These are phyloP conservation scores for Kradibia gibbosae DNA, from an alignment of 1,140 invertebrate species.

Conservation along the genomic window DNA sequence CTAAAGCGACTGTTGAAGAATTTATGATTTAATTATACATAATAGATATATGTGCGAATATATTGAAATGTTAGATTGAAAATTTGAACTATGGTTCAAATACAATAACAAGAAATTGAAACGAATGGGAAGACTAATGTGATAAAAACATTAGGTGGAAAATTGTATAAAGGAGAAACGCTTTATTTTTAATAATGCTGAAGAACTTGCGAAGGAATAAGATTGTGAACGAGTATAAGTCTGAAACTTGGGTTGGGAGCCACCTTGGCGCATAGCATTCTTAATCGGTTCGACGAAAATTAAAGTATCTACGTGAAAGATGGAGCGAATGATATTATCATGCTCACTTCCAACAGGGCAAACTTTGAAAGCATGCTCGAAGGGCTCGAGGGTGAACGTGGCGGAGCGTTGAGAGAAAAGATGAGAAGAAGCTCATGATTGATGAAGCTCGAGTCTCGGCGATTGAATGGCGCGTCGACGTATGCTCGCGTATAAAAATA, in stretches of 20 bases:
- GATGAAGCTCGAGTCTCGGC: constrained; percentile 31
- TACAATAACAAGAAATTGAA: too few species aligned
- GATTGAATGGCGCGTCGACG: constrained; percentile 25
- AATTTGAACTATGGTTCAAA: too few species aligned
- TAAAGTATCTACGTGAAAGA: background rate
- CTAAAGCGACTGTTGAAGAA: too few species aligned
- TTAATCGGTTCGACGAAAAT: background rate
- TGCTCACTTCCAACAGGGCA: background rate
- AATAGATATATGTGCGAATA: too few species aligned
- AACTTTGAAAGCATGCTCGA: constrained; percentile 11
- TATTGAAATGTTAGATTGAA: too few species aligned
- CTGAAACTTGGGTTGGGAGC: background rate
- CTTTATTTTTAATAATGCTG: too few species aligned
- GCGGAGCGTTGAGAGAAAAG: background rate
- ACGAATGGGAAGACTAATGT: too few species aligned
- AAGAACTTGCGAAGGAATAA: too few species aligned
- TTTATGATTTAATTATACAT: too few species aligned
- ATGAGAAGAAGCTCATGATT: constrained; percentile 27
- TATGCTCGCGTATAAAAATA: background rate
- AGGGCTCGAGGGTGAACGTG: constrained; percentile 5
- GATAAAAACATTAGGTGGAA: too few species aligned
- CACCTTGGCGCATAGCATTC: background rate
- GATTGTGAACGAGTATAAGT: too few species aligned
- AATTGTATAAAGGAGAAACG: too few species aligned
- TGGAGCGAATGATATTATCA: constrained; percentile 17